Percentiles rank a stretch among this genome's conserved stretches.
These are phyloP conservation scores for Centropyge bicolor DNA, from an alignment of 2,797 vertebrate genomes.

Conservation along the genomic window DNA sequence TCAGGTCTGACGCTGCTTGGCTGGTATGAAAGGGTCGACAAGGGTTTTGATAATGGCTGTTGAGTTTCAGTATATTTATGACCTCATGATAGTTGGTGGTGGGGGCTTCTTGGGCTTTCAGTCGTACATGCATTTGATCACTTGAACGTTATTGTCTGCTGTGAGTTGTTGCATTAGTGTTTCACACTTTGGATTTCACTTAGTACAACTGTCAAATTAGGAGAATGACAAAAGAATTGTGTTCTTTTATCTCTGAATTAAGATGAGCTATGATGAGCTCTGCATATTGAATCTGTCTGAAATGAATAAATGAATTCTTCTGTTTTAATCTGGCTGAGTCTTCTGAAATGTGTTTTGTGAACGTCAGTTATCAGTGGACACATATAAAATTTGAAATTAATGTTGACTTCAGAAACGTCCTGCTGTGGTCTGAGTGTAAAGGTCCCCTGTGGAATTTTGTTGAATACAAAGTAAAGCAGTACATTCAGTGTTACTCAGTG, in stretches of 20 bases:
- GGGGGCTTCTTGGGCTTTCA: background rate
- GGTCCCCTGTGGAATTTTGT: background rate
- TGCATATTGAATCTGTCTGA: background rate
- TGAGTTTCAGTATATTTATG: background rate
- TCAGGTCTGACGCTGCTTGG: background rate
- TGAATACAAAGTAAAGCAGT: background rate
- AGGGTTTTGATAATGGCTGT: slow-evolving; percentile 2
- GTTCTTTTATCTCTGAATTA: background rate
- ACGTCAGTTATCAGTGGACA: background rate
- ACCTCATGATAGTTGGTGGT: background rate
- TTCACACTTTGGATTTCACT: background rate
- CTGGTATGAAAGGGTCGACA: slow-evolving; percentile 2
- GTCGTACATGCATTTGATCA: background rate
- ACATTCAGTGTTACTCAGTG: background rate
- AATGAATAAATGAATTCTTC: background rate
- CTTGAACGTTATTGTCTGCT: background rate
- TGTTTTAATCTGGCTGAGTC: background rate
- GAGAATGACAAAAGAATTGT: background rate
- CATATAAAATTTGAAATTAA: background rate
- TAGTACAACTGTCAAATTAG: background rate
- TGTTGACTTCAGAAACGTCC: background rate
- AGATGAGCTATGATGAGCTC: background rate
- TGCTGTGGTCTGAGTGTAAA: background rate
- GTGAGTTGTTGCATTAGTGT: no score
- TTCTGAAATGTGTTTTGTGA: background rate